Evolutionary conservation across 2,113 vertebrate species (phyloP).

Genomic region (Pholis gunnellus): DNA sequence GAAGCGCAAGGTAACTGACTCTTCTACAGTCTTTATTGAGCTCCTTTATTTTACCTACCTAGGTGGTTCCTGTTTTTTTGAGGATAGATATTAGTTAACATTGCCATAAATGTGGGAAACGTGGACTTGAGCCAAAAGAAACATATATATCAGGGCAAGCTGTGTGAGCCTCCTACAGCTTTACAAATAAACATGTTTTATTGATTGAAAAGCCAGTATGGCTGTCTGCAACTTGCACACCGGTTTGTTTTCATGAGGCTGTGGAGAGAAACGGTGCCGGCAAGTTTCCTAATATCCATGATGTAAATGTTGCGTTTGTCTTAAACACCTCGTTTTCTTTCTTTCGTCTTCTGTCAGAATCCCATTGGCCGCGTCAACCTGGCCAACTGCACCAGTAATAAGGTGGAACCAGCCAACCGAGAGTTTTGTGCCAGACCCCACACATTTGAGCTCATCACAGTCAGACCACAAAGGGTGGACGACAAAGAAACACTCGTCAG

Average conservation of each 20-base stretch:
- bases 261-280: too few relatives aligned
- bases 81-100: too few relatives aligned
- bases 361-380: constrained; percentile 94
- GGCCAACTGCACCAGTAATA: constrained; percentile 91
- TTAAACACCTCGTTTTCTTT: background rate
- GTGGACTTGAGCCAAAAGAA: too few relatives aligned
- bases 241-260: background rate
- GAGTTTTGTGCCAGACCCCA: constrained; percentile 97
- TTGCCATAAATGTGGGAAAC: background rate
- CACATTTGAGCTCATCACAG: constrained; percentile 95
- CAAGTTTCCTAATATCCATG: too few relatives aligned
- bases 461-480: constrained; percentile 91
- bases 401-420: constrained; percentile 92
- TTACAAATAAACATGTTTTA: background rate
- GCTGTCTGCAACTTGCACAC: background rate
- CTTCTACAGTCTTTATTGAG: background rate
- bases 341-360: constrained; percentile 77
- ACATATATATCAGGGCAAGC: too few relatives aligned
- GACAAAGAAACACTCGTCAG: constrained; percentile 96
- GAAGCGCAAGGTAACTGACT: constrained; percentile 88
- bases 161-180: background rate
- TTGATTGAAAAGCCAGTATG: background rate
- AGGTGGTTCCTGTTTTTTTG: background rate
- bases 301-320: too few relatives aligned
- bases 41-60: background rate